phyloP scores from a whole-genome alignment of 2,113 vertebrate genomes.

The Python bivittatus region DNA sequence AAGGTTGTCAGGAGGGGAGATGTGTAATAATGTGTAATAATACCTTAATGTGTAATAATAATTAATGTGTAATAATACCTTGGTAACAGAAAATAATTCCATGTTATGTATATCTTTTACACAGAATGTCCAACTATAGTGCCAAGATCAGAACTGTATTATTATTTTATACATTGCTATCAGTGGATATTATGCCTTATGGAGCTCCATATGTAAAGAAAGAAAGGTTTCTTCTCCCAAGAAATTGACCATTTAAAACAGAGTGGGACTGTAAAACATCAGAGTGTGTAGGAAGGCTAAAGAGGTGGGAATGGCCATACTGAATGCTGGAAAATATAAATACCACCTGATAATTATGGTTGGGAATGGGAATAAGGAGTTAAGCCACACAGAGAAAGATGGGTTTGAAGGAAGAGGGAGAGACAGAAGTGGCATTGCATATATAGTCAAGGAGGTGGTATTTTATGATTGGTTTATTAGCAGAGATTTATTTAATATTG shows the following conservation, averaged over 20 bases:
- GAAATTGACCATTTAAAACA: background rate
- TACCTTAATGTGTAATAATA: too few relatives aligned
- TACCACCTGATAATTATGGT: background rate
- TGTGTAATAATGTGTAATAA: too few relatives aligned
- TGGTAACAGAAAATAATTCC: background rate
- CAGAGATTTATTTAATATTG: rapidly evolving
- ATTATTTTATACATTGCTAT: background rate
- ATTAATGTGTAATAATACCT: background rate
- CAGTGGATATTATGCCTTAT: background rate
- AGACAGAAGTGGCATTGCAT: background rate
- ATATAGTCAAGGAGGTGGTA: background rate
- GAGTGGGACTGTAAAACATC: background rate
- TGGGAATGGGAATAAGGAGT: background rate
- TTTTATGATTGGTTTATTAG: background rate
- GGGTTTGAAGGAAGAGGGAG: background rate
- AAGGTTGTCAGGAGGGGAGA: too few relatives aligned
- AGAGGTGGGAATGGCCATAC: background rate
- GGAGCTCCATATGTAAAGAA: background rate
- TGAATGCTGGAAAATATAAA: background rate
- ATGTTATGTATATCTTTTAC: background rate
- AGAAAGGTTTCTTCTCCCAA: background rate
- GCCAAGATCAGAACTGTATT: background rate
- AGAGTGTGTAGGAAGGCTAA: too few relatives aligned
- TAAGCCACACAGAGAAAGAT: background rate
- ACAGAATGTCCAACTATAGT: background rate